Evolutionary conservation across 2,113 vertebrate genomes (phyloP).

Genomic region (Mustela nigripes): DNA sequence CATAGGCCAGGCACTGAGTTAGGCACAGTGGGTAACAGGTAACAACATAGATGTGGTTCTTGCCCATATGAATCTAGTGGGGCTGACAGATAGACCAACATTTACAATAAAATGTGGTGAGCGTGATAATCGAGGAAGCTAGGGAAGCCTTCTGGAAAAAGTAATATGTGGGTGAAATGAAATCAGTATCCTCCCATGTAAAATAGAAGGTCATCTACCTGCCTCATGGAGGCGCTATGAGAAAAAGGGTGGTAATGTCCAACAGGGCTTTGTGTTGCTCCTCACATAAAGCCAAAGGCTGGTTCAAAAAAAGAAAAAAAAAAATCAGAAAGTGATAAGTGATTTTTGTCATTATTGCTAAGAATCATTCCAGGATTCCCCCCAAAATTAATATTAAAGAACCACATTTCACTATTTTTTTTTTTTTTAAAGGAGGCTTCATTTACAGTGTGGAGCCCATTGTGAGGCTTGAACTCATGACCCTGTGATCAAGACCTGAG

Average conservation of each 20-base stretch:
- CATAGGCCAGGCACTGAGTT: not conserved
- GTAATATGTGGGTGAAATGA: not conserved
- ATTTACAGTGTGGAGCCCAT: not conserved
- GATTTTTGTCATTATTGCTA: constrained; percentile 40
- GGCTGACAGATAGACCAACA: not conserved
- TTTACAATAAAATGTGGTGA: not conserved
- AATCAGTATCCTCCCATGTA: not conserved
- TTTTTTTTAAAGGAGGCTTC: not conserved
- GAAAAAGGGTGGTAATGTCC: not conserved
- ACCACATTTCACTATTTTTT: not conserved
- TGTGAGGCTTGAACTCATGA: not conserved
- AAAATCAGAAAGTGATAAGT: not conserved
- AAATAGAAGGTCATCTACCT: not conserved
- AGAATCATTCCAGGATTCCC: not conserved
- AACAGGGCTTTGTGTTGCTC: not conserved
- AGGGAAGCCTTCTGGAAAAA: not conserved
- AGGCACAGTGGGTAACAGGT: not conserved
- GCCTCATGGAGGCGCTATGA: not conserved
- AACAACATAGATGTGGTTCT: not conserved
- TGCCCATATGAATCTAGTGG: not conserved
- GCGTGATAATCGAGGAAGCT: not conserved
- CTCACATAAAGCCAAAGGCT: not conserved
- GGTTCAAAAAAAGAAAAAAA: not conserved
- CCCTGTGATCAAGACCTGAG: not conserved
- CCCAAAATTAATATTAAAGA: constrained; percentile 42